phyloP scores from a whole-genome alignment of 2,113 vertebrate genomes.

The Oxyura jamaicensis region DNA sequence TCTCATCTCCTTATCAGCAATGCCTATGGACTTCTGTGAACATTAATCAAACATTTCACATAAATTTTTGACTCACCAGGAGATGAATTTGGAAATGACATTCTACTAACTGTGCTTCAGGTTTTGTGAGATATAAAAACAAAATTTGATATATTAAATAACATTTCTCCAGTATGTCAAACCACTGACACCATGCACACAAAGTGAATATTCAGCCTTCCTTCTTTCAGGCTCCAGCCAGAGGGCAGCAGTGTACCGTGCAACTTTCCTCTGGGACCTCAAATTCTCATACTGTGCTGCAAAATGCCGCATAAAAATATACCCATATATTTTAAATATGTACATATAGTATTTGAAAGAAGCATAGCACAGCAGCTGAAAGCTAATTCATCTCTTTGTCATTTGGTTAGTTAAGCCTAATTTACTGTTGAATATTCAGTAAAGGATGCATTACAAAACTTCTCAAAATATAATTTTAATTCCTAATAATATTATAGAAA shows the following conservation, averaged over 20 bases:
- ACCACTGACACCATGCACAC: fast-evolving
- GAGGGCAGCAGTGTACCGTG: slow-evolving; percentile 73
- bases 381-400: not conserved
- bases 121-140: not conserved
- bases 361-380: not conserved
- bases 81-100: not conserved
- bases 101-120: not conserved
- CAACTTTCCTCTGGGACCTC: not conserved
- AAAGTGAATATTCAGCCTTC: not conserved
- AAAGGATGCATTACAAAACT: not conserved
- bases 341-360: not conserved
- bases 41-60: not conserved
- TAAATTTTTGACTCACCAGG: not conserved
- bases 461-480: not conserved
- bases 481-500: not conserved
- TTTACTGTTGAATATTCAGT: not conserved
- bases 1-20: not conserved
- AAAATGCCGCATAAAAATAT: not conserved
- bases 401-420: not conserved
- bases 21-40: not conserved
- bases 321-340: not conserved
- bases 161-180: not conserved
- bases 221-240: slow-evolving; percentile 37
- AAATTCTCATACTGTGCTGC: not conserved
- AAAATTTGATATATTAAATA: not conserved